Percentiles rank a stretch among this genome's conserved stretches.
These are phyloP conservation scores for Clusia tigrina DNA, from an alignment of 2,888 invertebrate genomes.

Conservation along the genomic window DNA sequence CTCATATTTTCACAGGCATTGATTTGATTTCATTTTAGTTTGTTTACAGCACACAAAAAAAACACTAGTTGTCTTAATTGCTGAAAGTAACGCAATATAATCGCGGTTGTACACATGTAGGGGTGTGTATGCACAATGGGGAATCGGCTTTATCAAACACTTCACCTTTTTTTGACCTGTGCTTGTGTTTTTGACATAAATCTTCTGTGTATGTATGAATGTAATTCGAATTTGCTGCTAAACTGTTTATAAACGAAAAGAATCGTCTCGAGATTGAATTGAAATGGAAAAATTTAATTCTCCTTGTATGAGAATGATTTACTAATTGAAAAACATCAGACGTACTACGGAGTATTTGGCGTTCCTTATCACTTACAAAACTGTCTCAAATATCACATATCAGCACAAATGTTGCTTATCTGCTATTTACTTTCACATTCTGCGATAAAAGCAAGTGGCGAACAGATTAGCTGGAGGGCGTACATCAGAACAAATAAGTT, in stretches of 20 bases:
- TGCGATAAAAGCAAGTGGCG: slow-evolving; percentile 19
- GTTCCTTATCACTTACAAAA: neutral
- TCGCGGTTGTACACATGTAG: no score
- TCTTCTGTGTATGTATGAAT: no score
- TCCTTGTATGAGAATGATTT: neutral
- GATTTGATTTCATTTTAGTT: neutral
- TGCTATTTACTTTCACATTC: slow-evolving; percentile 22
- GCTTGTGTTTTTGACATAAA: no score
- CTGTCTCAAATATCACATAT: neutral
- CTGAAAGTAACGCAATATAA: neutral
- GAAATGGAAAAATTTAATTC: neutral
- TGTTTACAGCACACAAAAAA: neutral
- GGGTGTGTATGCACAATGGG: no score
- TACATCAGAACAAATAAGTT: no score
- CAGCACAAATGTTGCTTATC: neutral
- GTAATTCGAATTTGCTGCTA: no score
- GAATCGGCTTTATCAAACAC: no score
- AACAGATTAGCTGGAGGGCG: neutral
- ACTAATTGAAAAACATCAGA: slow-evolving; percentile 1
- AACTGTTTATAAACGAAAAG: no score
- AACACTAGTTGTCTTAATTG: neutral
- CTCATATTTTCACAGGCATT: neutral
- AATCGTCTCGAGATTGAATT: no score
- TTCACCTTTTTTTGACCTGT: no score
- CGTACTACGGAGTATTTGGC: neutral